phyloP scores from a whole-genome alignment of 37 sponge, comb jelly and placozoan genomes.

The Axinella damicornis region DNA sequence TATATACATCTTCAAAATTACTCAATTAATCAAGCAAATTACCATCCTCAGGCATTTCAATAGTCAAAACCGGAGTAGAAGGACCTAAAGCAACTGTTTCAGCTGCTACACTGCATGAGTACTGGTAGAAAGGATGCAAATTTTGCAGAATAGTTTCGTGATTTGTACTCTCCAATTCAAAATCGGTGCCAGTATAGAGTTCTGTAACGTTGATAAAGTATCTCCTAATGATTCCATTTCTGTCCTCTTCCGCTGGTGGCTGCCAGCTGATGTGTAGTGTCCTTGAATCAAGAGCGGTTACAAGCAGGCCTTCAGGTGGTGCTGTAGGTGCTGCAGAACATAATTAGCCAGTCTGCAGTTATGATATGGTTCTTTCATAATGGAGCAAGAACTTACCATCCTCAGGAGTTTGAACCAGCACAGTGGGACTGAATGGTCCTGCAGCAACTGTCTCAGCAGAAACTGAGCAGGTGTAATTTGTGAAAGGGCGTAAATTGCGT shows the following conservation, averaged over 20 bases:
- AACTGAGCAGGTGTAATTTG: constrained; percentile 8
- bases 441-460: not conserved
- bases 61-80: not conserved
- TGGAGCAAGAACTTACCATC: constrained; percentile 9
- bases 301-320: not conserved
- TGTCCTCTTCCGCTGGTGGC: constrained; percentile 2
- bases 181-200: not conserved
- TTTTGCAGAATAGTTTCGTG: not conserved
- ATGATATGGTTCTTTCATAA: too few relatives aligned
- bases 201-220: constrained; percentile 11
- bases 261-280: constrained; percentile 13
- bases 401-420: not conserved
- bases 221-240: constrained; percentile 19
- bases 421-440: not conserved
- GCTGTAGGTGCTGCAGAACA: constrained; percentile 20
- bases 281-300: not conserved
- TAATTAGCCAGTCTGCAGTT: too few relatives aligned
- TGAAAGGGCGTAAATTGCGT: not conserved
- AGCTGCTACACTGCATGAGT: constrained; percentile 14
- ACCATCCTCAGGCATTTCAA: constrained; percentile 24
- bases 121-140: constrained; percentile 28
- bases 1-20: not conserved
- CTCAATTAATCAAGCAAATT: not conserved
- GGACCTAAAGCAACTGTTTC: constrained; percentile 16
- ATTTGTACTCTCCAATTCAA: not conserved